Evolutionary conservation across 2,113 vertebrate genomes (phyloP).

Genomic region (Peucedramus taeniatus): DNA sequence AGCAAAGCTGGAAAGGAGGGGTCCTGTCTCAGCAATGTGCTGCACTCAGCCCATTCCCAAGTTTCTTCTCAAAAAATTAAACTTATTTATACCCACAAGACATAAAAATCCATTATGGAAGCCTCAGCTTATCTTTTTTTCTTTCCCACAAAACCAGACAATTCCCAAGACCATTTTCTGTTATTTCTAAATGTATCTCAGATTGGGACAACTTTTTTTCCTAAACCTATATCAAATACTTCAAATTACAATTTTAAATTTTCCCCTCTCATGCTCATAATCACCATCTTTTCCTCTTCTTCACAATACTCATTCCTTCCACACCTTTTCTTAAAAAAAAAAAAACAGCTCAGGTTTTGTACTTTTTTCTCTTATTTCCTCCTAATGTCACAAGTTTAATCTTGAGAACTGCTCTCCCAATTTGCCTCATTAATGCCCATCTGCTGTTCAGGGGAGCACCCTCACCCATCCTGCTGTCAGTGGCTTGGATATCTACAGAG

Average conservation of each 20-base stretch:
- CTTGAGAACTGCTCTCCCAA: background rate
- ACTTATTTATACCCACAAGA: background rate
- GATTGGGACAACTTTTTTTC: background rate
- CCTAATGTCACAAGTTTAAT: background rate
- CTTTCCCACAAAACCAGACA: background rate
- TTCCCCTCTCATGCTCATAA: background rate
- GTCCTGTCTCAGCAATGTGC: background rate
- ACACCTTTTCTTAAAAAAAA: background rate
- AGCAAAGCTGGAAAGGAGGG: background rate
- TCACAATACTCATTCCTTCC: background rate
- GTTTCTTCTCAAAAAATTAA: background rate
- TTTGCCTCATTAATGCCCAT: background rate
- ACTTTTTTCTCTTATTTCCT: background rate
- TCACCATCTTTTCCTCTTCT: background rate
- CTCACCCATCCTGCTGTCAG: background rate
- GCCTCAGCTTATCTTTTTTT: background rate
- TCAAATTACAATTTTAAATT: background rate
- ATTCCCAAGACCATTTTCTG: background rate
- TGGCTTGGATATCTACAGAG: background rate
- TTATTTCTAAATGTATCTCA: background rate
- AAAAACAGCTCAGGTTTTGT: background rate
- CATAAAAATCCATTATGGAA: fast-evolving
- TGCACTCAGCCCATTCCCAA: background rate
- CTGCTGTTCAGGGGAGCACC: background rate
- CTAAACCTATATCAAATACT: background rate